These are phyloP conservation scores for Edolisoma coerulescens DNA, from an alignment of 2,113 vertebrate species.

Conservation along the genomic window DNA sequence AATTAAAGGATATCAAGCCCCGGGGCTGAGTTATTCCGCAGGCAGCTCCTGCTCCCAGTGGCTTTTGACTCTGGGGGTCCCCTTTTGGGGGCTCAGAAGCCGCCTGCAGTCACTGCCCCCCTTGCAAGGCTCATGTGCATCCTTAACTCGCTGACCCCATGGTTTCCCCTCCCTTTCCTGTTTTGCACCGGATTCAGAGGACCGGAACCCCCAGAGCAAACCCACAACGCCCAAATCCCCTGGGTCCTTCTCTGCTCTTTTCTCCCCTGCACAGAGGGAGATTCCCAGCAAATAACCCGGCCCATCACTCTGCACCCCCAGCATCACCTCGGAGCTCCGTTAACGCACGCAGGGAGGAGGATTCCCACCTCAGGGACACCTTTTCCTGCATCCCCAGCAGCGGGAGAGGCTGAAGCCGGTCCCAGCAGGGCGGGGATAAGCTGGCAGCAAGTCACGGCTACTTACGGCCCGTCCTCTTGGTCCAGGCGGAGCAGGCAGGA, in stretches of 20 bases:
- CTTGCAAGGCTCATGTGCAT: background rate
- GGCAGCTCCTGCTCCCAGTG: background rate
- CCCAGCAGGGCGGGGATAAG: background rate
- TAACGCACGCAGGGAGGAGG: background rate
- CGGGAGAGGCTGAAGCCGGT: background rate
- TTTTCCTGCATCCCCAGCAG: background rate
- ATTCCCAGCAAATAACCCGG: fast-evolving
- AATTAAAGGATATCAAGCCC: background rate
- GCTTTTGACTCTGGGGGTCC: fast-evolving
- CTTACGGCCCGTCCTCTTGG: constrained; percentile 15
- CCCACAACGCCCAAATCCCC: background rate
- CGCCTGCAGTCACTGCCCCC: fast-evolving
- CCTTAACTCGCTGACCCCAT: background rate
- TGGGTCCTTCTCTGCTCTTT: background rate
- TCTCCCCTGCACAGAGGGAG: fast-evolving
- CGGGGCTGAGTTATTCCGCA: background rate
- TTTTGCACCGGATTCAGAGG: fast-evolving
- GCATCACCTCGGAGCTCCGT: fast-evolving
- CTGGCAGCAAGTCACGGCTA: background rate
- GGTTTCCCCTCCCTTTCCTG: background rate
- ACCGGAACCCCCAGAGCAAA: fast-evolving
- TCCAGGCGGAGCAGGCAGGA: background rate
- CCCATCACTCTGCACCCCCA: background rate
- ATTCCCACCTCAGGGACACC: fast-evolving
- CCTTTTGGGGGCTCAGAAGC: background rate